Conservation (phyloP, 2,797 vertebrate genomes). For the Crocidura indochinensis region DNA sequence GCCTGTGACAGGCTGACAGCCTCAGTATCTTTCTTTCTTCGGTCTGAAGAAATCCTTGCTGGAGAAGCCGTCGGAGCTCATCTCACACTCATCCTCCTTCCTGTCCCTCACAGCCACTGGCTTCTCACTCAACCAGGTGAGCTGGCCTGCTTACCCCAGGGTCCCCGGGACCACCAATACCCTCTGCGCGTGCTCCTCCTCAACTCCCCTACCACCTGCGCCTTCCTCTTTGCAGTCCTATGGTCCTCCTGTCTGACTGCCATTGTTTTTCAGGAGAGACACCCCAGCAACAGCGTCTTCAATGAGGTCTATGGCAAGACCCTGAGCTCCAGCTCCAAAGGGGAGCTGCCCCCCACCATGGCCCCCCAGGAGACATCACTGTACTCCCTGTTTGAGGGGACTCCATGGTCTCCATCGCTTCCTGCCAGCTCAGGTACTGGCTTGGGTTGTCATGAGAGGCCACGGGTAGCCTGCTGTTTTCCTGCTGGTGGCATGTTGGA, state of each 20-base stretch:
- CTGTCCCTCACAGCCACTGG: conserved; percentile 94
- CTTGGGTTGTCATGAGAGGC: neutral
- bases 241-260: neutral
- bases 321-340: conserved; percentile 93
- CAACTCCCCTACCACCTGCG: no score
- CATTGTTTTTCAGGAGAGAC: conserved; percentile 93
- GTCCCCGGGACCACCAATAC: no score
- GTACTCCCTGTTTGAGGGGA: conserved; percentile 98
- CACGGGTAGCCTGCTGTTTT: no score
- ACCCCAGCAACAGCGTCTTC: conserved; percentile 97
- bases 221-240: no score
- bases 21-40: conserved; percentile 75
- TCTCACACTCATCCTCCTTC: conserved; percentile 95
- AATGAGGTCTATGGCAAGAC: conserved; percentile 97
- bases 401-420: conserved; percentile 98
- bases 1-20: neutral
- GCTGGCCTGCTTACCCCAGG: neutral
- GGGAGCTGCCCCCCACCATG: conserved; percentile 92
- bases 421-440: conserved; percentile 97
- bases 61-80: conserved; percentile 95
- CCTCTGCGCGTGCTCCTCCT: no score
- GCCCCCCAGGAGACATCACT: conserved; percentile 97
- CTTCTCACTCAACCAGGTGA: conserved; percentile 97
- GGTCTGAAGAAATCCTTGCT: conserved; percentile 94
- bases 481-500: no score